phyloP scores from a whole-genome alignment of 2,888 invertebrate genomes.

The Metallyticus violacea region DNA sequence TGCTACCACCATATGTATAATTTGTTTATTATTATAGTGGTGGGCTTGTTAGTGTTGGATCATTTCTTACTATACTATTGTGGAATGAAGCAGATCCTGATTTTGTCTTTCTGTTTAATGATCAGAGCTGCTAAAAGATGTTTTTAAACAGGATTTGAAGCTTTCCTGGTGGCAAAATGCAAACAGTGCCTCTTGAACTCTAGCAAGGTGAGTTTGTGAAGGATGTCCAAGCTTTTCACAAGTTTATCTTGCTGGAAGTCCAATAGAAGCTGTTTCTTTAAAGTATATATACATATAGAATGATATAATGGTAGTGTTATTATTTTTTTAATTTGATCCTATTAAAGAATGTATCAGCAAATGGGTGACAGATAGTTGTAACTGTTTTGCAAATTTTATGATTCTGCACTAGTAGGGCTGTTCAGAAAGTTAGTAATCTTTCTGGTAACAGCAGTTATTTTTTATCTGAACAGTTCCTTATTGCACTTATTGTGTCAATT shows the following conservation, averaged over 20 bases:
- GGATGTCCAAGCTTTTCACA: too few species aligned
- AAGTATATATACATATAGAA: too few species aligned
- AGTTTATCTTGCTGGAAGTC: too few species aligned
- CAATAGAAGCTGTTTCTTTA: too few species aligned
- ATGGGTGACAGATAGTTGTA: background rate
- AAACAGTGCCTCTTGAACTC: too few species aligned
- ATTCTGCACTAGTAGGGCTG: slow-evolving; percentile 1
- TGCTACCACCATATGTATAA: background rate
- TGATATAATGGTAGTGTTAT: background rate
- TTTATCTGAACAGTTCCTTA: background rate
- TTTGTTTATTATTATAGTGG: background rate
- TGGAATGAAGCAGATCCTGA: background rate
- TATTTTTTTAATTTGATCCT: background rate
- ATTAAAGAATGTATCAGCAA: background rate
- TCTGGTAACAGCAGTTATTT: background rate
- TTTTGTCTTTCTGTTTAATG: background rate
- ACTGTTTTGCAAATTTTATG: background rate
- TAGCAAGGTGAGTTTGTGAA: too few species aligned
- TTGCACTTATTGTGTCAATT: background rate
- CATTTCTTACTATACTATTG: background rate
- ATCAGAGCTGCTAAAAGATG: background rate
- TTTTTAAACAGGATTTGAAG: too few species aligned
- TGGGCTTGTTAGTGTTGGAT: background rate
- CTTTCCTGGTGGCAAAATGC: too few species aligned
- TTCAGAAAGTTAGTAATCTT: background rate